Base-by-base conservation (phyloP, 2,113 vertebrate species). In the Esox niger region DNA sequence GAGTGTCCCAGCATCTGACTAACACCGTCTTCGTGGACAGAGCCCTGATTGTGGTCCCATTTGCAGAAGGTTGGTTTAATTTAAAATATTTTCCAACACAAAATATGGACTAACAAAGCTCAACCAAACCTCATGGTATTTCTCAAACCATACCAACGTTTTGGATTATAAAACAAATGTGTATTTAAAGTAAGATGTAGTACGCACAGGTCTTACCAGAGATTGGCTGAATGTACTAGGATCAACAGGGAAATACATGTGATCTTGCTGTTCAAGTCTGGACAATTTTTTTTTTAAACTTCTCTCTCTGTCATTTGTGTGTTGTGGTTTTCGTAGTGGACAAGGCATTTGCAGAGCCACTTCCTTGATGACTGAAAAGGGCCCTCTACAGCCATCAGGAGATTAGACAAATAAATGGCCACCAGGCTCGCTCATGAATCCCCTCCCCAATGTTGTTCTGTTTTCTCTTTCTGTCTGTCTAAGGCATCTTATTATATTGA, bases 21-120 rank as follows among this genome's bases (percentile, higher is more conserved):
- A 99, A 99, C 92, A 99, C 97, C 78, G 97, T 99, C 79, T 99
- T 99, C 90, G 96, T 99, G 94, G 97, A 99, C 93, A 92, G 97
- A 94, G 97, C 97, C 73, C 87, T 99, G 93, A 99, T 99, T 83
- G 97, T 98, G 83, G 97, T 99, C 80, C 97, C 97, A 5, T 99
- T 97, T 83, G 95, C 97, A 80, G 97, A 99, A 98, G 97, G 97
- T 99, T 96, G 91, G 97, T 99, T n/a, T n/a, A n/a, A n/a, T n/a
- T n/a, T n/a, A n/a, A n/a, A 33, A 15, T 15, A 4, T 26, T 59
- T 17, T 30, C 21, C 21, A 27, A 56, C 54, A 56, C 6, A 4
- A 23, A 10, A 25, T 26, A 26, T 27, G 25, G 27, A 27, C 7
- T n/a, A 59, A 59, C 27, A 31, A 26, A 59, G 6, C 17, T 20